phyloP scores from a whole-genome alignment of 2,113 vertebrate species.

The Peucedramus taeniatus region DNA sequence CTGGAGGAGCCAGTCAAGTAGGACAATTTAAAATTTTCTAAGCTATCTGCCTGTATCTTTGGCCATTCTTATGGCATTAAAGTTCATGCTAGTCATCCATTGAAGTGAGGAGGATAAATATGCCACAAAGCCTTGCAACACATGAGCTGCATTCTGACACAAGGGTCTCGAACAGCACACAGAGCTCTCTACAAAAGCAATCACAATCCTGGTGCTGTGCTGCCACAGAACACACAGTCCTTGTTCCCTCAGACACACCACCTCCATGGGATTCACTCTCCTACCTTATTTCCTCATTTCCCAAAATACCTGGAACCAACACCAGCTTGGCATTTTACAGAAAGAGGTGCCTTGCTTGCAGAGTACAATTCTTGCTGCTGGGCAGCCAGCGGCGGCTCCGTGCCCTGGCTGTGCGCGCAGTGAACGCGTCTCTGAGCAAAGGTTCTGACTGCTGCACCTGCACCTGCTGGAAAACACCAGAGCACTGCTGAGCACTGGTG shows the following conservation, averaged over 20 bases:
- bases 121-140: background rate
- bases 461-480: background rate
- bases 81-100: background rate
- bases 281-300: background rate
- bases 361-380: background rate
- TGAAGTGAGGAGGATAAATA: background rate
- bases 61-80: background rate
- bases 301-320: background rate
- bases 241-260: background rate
- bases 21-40: background rate
- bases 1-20: background rate
- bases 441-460: background rate
- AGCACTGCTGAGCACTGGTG: background rate
- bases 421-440: background rate
- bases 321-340: background rate
- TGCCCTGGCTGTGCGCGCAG: background rate
- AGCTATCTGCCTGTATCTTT: background rate
- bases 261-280: background rate
- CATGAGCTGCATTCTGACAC: background rate
- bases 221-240: background rate
- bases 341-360: background rate
- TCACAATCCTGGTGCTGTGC: fast-evolving
- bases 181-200: background rate
- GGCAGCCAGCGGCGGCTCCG: fast-evolving
- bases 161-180: fast-evolving